phyloP scores from a whole-genome alignment of 2,888 invertebrate genomes.

The Eilema caniola region DNA sequence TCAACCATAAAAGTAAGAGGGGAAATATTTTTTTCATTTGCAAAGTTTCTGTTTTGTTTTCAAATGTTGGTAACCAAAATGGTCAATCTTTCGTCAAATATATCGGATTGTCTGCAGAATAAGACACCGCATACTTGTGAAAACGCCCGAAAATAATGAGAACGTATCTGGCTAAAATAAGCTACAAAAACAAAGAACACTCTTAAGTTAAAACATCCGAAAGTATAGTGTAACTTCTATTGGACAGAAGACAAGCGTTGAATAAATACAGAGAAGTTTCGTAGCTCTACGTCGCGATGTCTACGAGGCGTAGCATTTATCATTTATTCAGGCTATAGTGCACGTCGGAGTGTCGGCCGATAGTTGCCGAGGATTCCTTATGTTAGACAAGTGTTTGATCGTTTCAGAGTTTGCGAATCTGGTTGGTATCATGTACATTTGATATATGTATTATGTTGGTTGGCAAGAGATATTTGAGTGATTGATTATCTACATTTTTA shows the following conservation, averaged over 20 bases:
- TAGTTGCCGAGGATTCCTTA: slow-evolving; percentile 47
- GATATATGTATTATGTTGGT: neutral
- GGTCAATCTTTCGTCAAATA: too few relatives aligned
- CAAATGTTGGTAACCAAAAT: too few relatives aligned
- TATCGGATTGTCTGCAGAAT: too few relatives aligned
- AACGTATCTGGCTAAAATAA: neutral
- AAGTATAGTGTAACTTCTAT: slow-evolving; percentile 20
- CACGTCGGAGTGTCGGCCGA: slow-evolving; percentile 62
- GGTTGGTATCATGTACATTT: slow-evolving; percentile 1
- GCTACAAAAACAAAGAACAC: neutral
- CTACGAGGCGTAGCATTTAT: slow-evolving; percentile 71
- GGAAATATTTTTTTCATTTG: too few relatives aligned
- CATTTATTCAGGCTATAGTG: slow-evolving; percentile 74
- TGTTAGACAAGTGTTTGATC: slow-evolving; percentile 50
- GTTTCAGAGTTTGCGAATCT: slow-evolving; percentile 26
- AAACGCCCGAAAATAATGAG: too few relatives aligned
- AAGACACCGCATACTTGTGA: too few relatives aligned
- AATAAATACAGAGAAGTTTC: slow-evolving; percentile 47
- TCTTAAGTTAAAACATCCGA: slow-evolving; percentile 1
- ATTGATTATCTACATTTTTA: neutral
- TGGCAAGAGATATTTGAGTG: neutral
- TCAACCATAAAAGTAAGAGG: neutral
- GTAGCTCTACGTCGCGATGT: slow-evolving; percentile 52
- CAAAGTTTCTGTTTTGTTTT: too few relatives aligned
- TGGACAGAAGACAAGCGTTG: slow-evolving; percentile 40